Percentiles rank a stretch among this genome's conserved stretches.
phyloP scores from a whole-genome alignment of 2,888 invertebrate species.

The Tolmerus cingulatus region DNA sequence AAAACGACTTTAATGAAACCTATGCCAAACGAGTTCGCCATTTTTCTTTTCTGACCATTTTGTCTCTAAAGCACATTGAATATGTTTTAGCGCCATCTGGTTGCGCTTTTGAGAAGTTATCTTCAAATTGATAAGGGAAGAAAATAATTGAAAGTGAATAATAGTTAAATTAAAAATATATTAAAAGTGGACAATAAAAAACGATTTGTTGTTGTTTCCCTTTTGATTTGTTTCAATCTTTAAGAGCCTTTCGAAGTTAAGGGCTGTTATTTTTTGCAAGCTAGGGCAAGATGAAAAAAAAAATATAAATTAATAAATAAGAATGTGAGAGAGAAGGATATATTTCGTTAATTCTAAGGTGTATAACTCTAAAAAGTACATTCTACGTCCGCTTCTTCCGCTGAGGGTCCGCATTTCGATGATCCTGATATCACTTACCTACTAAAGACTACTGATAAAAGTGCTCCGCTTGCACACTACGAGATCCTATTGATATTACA shows the following conservation, averaged over 20 bases:
- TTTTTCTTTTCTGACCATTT: background rate
- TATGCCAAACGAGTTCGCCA: conserved; percentile 4
- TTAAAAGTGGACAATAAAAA: background rate
- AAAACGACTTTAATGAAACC: conserved; percentile 27
- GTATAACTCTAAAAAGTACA: background rate
- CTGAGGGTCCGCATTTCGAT: background rate
- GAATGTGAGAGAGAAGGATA: background rate
- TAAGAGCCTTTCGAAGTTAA: background rate
- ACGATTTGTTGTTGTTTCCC: no score
- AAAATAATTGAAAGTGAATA: background rate
- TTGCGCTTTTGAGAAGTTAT: background rate
- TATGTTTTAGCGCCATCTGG: background rate
- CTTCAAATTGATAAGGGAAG: background rate
- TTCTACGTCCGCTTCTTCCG: background rate
- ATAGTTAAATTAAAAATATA: background rate
- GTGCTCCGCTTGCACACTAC: background rate
- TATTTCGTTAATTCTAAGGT: background rate
- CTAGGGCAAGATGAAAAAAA: background rate
- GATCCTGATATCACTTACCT: background rate
- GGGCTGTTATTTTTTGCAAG: background rate
- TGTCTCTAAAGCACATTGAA: background rate
- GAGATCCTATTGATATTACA: background rate
- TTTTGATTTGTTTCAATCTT: background rate
- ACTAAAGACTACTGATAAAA: background rate
- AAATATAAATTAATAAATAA: no score